Conservation (phyloP, 2,888 invertebrate genomes). For the Metacarcinus magister region DNA sequence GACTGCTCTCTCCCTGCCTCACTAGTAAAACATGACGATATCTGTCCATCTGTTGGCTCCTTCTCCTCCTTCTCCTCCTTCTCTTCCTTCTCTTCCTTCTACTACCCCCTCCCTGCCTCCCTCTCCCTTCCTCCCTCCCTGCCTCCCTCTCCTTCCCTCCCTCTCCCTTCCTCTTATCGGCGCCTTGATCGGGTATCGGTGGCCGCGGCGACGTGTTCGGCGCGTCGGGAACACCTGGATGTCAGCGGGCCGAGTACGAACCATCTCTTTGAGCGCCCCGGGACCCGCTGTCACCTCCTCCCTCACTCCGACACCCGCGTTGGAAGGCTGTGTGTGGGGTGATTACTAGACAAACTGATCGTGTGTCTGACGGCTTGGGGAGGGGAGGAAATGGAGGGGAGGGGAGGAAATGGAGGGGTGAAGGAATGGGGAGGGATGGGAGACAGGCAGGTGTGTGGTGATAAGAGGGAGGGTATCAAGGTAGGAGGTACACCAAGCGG, state of each 20-base stretch:
- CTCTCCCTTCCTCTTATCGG: conserved; percentile 53
- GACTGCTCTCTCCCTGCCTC: conserved; percentile 44
- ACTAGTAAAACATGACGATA: conserved; percentile 65
- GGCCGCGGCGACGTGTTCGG: conserved; percentile 64
- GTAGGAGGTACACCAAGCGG: not conserved
- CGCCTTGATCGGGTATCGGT: conserved; percentile 66
- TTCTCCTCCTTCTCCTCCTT: not conserved
- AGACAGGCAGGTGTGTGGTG: not conserved
- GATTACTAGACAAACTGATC: conserved; percentile 50
- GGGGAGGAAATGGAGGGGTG: not conserved
- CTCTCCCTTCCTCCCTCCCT: not conserved
- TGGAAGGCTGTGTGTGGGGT: not conserved
- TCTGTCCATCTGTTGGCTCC: conserved; percentile 62
- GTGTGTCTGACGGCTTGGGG: conserved; percentile 30
- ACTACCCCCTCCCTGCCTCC: not conserved
- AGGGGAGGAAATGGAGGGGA: not conserved
- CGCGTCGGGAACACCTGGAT: conserved; percentile 51
- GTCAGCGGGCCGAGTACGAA: conserved; percentile 66
- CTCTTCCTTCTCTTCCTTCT: not conserved
- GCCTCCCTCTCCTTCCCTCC: not conserved
- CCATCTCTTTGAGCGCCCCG: conserved; percentile 40
- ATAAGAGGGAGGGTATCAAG: conserved; percentile 23
- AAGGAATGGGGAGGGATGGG: not conserved
- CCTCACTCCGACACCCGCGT: conserved; percentile 49
- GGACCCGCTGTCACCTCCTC: conserved; percentile 53